These are phyloP conservation scores for Ormyrus thymus DNA, from an alignment of 2,888 invertebrate genomes.

Conservation along the genomic window DNA sequence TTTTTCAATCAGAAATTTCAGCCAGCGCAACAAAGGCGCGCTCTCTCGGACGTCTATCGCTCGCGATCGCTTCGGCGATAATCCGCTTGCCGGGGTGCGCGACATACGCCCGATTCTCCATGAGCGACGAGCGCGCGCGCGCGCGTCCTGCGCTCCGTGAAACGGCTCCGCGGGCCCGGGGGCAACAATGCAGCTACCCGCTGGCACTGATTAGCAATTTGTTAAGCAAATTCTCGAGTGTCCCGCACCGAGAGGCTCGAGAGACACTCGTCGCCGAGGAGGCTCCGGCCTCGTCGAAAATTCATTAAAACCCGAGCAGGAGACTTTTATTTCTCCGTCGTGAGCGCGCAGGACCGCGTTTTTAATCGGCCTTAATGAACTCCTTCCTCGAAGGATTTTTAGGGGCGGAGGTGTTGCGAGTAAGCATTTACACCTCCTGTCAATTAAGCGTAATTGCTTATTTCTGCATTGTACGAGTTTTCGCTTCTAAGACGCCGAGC, in stretches of 20 bases:
- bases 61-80: constrained; percentile 33
- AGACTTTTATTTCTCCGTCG: too few relatives aligned
- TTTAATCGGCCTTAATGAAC: too few relatives aligned
- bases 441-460: too few relatives aligned
- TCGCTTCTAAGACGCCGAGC: too few relatives aligned
- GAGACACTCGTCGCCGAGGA: too few relatives aligned
- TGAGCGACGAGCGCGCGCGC: constrained; percentile 41
- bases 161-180: background rate
- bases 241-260: constrained; percentile 47
- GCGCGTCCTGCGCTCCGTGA: background rate
- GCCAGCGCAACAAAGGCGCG: constrained; percentile 19
- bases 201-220: constrained; percentile 66
- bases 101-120: constrained; percentile 55
- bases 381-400: too few relatives aligned
- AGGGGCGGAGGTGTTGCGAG: too few relatives aligned
- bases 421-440: too few relatives aligned
- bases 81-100: constrained; percentile 41
- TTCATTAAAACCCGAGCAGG: too few relatives aligned
- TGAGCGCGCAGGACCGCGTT: too few relatives aligned
- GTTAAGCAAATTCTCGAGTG: constrained; percentile 60
- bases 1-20: constrained; percentile 38
- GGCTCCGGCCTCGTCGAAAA: too few relatives aligned
- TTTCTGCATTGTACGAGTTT: too few relatives aligned
- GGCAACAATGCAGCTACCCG: constrained; percentile 64
- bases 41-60: constrained; percentile 34